A percentile compares a stretch with the other conserved stretches of the same genome.
These are phyloP conservation scores for Benthosema pterotum DNA, from an alignment of 2,797 vertebrate genomes.

Conservation along the genomic window DNA sequence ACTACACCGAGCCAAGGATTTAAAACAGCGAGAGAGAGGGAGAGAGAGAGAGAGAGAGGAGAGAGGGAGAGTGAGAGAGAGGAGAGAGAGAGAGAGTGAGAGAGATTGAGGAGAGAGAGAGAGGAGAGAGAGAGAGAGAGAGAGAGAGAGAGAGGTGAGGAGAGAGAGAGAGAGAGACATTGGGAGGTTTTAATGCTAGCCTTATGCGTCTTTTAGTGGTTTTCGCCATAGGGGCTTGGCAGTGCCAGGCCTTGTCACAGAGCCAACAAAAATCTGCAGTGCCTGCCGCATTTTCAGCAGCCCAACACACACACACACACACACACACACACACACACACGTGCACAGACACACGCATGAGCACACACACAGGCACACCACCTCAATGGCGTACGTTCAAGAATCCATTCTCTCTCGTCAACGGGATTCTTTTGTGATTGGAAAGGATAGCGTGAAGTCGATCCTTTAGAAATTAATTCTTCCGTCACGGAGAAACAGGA, in stretches of 20 bases:
- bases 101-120: conserved; percentile 40
- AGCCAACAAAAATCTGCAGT: conserved; percentile 94
- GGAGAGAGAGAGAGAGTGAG: conserved; percentile 40
- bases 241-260: conserved; percentile 86
- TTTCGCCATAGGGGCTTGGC: conserved; percentile 97
- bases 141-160: conserved; percentile 19
- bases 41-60: conserved; percentile 44
- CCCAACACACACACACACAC: neutral
- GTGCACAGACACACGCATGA: neutral
- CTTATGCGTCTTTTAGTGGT: conserved; percentile 93
- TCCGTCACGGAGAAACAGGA: no score
- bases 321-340: conserved; percentile 1
- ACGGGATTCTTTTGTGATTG: no score
- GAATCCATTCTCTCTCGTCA: no score
- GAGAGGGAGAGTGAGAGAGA: conserved; percentile 52
- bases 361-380: no score
- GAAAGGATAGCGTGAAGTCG: no score
- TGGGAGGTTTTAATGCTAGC: conserved; percentile 89
- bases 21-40: conserved; percentile 45
- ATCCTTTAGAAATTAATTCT: no score
- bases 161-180: conserved; percentile 64
- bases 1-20: conserved; percentile 24
- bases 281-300: conserved; percentile 88
- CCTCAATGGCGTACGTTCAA: no score
- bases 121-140: conserved; percentile 40